These are phyloP conservation scores for Collichthys lucidus DNA, from an alignment of 2,113 vertebrate genomes.

Conservation along the genomic window DNA sequence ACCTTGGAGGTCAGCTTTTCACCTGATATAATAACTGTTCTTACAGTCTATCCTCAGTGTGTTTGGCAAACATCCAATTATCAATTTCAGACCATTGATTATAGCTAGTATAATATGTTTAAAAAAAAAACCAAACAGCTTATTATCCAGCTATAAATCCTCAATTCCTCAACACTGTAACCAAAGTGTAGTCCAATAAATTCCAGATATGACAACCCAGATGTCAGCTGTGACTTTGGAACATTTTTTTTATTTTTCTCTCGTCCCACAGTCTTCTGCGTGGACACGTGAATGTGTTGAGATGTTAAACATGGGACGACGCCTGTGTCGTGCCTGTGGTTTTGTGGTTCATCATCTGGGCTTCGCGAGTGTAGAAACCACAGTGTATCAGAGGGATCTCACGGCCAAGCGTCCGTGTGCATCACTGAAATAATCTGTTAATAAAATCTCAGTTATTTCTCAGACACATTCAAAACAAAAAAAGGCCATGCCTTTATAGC, in stretches of 20 bases:
- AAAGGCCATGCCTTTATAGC: conserved; percentile 16
- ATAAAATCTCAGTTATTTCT: background rate
- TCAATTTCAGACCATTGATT: conserved; percentile 10
- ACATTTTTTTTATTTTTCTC: conserved; percentile 13
- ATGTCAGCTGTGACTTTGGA: conserved; percentile 49
- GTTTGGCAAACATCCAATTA: conserved; percentile 26
- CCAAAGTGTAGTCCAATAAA: conserved; percentile 33
- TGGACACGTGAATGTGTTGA: background rate
- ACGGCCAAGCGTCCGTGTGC: conserved; percentile 17
- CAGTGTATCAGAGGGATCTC: conserved; percentile 1
- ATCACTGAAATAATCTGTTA: conserved; percentile 34
- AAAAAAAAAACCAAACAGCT: conserved; percentile 15
- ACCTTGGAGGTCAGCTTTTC: conserved; percentile 24
- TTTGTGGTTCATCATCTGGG: conserved; percentile 15
- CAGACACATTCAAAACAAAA: conserved; percentile 35
- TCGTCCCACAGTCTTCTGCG: background rate
- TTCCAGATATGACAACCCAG: conserved; percentile 36
- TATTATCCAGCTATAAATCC: conserved; percentile 29
- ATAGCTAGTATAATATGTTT: background rate
- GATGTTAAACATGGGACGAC: background rate
- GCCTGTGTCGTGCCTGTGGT: background rate
- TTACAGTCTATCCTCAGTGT: background rate
- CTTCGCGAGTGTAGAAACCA: conserved; percentile 15
- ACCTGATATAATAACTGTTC: conserved; percentile 36
- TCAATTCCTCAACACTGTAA: conserved; percentile 23